A percentile compares a stretch with the other conserved stretches of the same genome.
These are phyloP conservation scores for Seira musarum DNA, from an alignment of 2,888 invertebrate species.

Conservation along the genomic window DNA sequence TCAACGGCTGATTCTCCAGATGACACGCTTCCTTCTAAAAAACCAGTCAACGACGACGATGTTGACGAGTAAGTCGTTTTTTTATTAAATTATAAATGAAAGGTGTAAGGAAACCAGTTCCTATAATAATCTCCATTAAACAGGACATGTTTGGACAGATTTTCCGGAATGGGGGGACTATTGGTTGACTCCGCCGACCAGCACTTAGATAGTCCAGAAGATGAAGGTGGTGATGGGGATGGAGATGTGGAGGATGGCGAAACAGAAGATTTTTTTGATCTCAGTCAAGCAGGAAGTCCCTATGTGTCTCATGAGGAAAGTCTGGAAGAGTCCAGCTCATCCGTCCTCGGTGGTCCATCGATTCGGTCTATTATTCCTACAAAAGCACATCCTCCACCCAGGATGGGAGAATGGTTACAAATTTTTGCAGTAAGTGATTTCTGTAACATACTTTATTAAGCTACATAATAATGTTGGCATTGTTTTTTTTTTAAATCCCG, in stretches of 20 bases:
- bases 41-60: constrained; percentile 60
- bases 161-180: constrained; percentile 21
- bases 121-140: no score
- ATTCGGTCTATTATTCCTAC: constrained; percentile 77
- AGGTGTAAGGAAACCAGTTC: no score
- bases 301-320: constrained; percentile 39
- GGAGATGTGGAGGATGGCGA: constrained; percentile 20
- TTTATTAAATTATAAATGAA: not conserved
- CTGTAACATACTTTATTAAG: no score
- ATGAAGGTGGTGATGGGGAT: constrained; percentile 29
- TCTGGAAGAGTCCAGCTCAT: constrained; percentile 35
- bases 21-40: constrained; percentile 61
- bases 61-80: constrained; percentile 57
- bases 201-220: constrained; percentile 62
- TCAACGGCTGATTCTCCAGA: constrained; percentile 70
- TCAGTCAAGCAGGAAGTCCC: constrained; percentile 32
- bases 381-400: constrained; percentile 86
- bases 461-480: no score
- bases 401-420: constrained; percentile 81
- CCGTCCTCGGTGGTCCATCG: constrained; percentile 47
- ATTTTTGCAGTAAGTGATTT: constrained; percentile 52
- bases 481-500: no score
- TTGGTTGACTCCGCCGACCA: constrained; percentile 53
- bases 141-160: not conserved
- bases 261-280: not conserved